Base-by-base conservation (phyloP, 2,113 vertebrate genomes). In the Muscicapa adusta region DNA sequence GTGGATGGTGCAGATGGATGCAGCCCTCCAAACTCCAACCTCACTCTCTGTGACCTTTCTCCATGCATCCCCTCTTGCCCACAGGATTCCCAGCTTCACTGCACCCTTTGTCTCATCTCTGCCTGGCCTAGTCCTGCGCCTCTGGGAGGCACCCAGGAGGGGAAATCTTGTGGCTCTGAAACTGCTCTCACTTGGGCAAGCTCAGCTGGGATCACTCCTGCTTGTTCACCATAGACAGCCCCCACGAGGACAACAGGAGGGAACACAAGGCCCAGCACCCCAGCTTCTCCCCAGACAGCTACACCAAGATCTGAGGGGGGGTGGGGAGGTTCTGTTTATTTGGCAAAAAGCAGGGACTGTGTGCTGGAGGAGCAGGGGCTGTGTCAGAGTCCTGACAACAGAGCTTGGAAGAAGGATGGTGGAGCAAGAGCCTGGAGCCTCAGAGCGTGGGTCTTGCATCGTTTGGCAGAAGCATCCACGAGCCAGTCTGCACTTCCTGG, bases 241-340 rank as follows among this genome's bases (percentile, higher is more conserved):
- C 33, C 36, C 2, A 2, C 31, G 11, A 74, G 8, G 18, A 40
- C 40, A 77, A 50, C 33, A 63, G 51, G n/a, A 73, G 11, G 12
- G 12, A 88, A 14, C 22, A 67, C 34, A 58, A 2, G 1, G 16
- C 33, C 2, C 5, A 40, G 60, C 4, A 66, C 11, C 65, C 56
- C 66, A 24, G 31, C 4, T n/a, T 95, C 13, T 79, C n/a, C 53
- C 16, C 67, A 77, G 20, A 54, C 2, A 65, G 23, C 29, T 12
- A 77, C 68, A 80, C 14, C 23, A 80, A 57, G 24, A 28, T 58
- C 12, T 4, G 5, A 18, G 15, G 5, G 31, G 18, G 26, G 6
- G 26, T 45, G 13, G 48, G 6, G 7, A 14, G 24, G 40, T 88
- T 74, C 33, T 88, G 12, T 96, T 96, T 96, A 96, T 96, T 96